Evolutionary conservation across 35 echinoderm and acorn worm species (phyloP).

Genomic region (Apostichopus californicus): DNA sequence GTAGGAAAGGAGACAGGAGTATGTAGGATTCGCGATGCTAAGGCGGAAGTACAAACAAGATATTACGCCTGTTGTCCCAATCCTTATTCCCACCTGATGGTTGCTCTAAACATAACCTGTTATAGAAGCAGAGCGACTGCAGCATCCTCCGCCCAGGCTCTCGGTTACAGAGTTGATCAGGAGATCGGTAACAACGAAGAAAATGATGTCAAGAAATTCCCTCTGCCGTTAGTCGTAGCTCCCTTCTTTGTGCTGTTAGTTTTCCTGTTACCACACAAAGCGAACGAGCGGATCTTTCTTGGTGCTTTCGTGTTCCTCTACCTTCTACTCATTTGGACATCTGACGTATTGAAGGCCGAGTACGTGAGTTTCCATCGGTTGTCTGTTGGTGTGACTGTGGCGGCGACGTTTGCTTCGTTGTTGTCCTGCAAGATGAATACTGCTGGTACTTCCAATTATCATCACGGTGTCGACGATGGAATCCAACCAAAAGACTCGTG

Average conservation of each 20-base stretch:
- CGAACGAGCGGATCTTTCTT: constrained; percentile 17
- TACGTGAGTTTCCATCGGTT: neutral
- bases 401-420: neutral
- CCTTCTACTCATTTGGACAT: constrained; percentile 7
- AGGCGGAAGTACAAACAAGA: neutral
- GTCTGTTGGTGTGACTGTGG: neutral
- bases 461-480: neutral
- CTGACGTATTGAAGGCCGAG: neutral
- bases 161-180: neutral
- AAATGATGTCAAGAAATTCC: neutral
- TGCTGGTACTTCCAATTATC: too few species aligned
- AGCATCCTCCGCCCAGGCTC: neutral
- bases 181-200: neutral
- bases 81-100: neutral
- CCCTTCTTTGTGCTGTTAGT: constrained; percentile 19
- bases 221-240: neutral
- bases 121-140: neutral
- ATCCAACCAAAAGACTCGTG: neutral
- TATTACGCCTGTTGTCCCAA: neutral
- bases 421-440: constrained; percentile 4
- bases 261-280: neutral
- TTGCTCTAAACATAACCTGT: neutral
- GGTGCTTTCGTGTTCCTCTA: neutral
- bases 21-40: neutral
- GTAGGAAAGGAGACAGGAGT: neutral